These are phyloP conservation scores for Semaprochilodus insignis DNA, from an alignment of 2,797 vertebrate species.

Conservation along the genomic window DNA sequence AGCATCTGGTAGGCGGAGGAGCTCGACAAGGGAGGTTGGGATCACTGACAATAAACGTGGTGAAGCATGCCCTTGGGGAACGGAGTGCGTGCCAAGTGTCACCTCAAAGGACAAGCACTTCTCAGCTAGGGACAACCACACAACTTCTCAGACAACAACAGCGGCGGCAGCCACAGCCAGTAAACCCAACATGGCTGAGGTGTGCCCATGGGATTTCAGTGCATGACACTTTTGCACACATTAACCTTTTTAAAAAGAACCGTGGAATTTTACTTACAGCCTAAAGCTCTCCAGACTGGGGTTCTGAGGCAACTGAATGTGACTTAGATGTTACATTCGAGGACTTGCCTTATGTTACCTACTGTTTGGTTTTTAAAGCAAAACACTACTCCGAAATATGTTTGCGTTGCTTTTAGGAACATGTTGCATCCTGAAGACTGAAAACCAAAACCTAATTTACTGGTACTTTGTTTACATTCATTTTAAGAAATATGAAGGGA, in stretches of 20 bases:
- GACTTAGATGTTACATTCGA: slow-evolving; percentile 11
- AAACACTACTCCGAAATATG: slow-evolving; percentile 66
- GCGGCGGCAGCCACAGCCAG: slow-evolving; percentile 64
- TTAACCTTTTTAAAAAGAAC: slow-evolving; percentile 52
- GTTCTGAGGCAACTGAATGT: slow-evolving; percentile 47
- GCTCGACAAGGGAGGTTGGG: slow-evolving; percentile 78
- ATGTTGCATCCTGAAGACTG: slow-evolving; percentile 13
- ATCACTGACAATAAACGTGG: slow-evolving; percentile 72
- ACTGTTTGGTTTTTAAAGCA: slow-evolving; percentile 35
- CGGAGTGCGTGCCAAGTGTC: slow-evolving; percentile 55
- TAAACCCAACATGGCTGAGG: slow-evolving; percentile 72
- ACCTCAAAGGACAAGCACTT: slow-evolving; percentile 49
- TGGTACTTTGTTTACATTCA: slow-evolving; percentile 9
- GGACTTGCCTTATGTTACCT: slow-evolving; percentile 43
- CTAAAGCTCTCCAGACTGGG: slow-evolving; percentile 64
- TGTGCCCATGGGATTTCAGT: slow-evolving; percentile 84
- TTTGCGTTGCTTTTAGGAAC: slow-evolving; percentile 76
- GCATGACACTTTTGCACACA: slow-evolving; percentile 73
- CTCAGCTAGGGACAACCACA: slow-evolving; percentile 61
- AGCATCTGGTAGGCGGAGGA: slow-evolving; percentile 73
- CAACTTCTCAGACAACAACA: slow-evolving; percentile 63
- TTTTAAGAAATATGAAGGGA: background rate
- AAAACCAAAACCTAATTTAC: background rate
- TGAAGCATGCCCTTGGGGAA: slow-evolving; percentile 78
- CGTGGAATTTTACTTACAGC: background rate